A percentile compares a stretch with the other conserved stretches of the same genome.
phyloP scores from a whole-genome alignment of 2,113 vertebrate genomes.

The Drymodes brunneopygia region DNA sequence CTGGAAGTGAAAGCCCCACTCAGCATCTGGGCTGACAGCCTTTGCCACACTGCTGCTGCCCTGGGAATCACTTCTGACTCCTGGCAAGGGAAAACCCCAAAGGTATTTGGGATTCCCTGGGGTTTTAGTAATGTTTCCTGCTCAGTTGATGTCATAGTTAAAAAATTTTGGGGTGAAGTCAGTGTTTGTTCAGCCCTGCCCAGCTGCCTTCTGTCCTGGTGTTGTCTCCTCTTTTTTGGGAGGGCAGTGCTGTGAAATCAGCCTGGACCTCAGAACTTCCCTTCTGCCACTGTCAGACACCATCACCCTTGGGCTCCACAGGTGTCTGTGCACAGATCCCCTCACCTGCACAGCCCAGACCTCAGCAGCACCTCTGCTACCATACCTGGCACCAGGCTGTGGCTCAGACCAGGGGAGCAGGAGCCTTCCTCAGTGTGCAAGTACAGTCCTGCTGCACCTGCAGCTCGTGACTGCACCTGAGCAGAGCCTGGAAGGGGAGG shows the following conservation, averaged over 20 bases:
- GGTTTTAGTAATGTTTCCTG: neutral
- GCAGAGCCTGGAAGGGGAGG: neutral
- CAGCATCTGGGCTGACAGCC: neutral
- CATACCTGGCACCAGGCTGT: neutral
- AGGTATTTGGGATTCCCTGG: neutral
- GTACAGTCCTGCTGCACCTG: neutral
- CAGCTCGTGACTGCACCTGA: neutral
- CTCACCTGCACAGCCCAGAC: neutral
- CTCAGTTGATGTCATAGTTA: rapidly evolving
- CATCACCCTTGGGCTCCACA: neutral
- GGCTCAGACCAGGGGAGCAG: neutral
- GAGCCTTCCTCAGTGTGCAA: rapidly evolving
- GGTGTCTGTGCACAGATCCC: neutral
- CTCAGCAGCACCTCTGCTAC: neutral
- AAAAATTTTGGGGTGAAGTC: neutral
- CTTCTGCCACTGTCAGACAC: neutral
- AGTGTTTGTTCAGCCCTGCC: neutral
- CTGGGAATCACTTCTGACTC: neutral
- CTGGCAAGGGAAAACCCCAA: neutral
- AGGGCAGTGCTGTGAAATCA: neutral
- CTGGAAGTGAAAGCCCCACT: neutral
- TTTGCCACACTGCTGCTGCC: neutral
- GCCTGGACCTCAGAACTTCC: neutral
- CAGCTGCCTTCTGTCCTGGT: neutral
- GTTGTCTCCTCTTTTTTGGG: neutral